A percentile compares a stretch with the other conserved stretches of the same genome.
Evolutionary conservation across 2,113 vertebrate species (phyloP).

Genomic region (Sebastes fasciatus): DNA sequence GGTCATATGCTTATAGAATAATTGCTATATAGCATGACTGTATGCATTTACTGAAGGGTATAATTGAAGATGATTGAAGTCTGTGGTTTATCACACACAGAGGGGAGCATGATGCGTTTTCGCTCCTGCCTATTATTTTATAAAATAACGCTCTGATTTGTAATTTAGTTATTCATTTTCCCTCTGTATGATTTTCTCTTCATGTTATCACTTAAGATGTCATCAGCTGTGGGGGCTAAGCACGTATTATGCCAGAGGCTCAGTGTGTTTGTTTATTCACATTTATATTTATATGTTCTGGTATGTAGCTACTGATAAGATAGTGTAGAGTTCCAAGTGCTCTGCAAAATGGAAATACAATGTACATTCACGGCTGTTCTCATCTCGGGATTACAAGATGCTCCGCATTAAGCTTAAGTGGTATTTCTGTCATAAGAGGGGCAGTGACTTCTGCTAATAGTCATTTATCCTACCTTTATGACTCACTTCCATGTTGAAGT

Average conservation of each 20-base stretch:
- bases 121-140: background rate
- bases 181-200: background rate
- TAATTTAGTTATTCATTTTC: slow-evolving; percentile 6
- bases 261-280: background rate
- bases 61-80: slow-evolving; percentile 26
- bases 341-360: background rate
- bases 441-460: background rate
- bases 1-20: background rate
- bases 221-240: slow-evolving; percentile 8
- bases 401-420: background rate
- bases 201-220: background rate
- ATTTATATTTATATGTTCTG: background rate
- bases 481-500: background rate
- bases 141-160: background rate
- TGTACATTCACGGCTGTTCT: slow-evolving; percentile 8
- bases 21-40: background rate
- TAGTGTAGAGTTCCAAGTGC: background rate
- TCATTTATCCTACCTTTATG: background rate
- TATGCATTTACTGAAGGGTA: background rate
- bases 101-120: background rate
- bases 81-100: slow-evolving; percentile 9
- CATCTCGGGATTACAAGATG: background rate
- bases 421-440: background rate
- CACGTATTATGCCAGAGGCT: background rate
- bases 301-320: background rate